These are phyloP conservation scores for Branchinecta lynchi DNA, from an alignment of 1,140 invertebrate genomes.

Conservation along the genomic window DNA sequence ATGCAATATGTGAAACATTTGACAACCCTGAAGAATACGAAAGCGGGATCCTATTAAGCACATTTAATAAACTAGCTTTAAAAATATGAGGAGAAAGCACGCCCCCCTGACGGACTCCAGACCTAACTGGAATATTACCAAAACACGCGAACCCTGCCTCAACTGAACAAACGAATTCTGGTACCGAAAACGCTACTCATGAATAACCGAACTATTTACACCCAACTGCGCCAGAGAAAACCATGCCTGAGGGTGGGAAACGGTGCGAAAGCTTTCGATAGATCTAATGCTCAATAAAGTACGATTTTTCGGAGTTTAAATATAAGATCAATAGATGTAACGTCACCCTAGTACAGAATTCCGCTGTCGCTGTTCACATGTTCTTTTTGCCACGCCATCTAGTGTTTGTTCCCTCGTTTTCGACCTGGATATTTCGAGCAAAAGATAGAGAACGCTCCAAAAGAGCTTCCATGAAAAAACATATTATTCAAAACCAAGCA, in stretches of 20 bases:
- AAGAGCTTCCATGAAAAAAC: no score
- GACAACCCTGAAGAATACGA: constrained; percentile 5
- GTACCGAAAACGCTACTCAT: background rate
- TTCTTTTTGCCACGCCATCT: no score
- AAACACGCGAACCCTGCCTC: background rate
- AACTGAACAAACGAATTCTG: constrained; percentile 6
- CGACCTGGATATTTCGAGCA: no score
- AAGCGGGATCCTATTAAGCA: constrained; percentile 1
- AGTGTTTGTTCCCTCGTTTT: no score
- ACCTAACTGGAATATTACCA: constrained; percentile 5
- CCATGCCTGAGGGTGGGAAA: constrained; percentile 1
- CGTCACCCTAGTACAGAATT: no score
- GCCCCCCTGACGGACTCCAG: constrained; percentile 2
- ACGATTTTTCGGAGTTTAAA: no score
- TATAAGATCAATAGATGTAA: no score
- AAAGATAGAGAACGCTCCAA: no score
- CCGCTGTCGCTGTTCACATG: no score
- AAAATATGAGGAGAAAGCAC: constrained; percentile 6
- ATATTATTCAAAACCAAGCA: no score
- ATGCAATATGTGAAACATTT: constrained; percentile 7
- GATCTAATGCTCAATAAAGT: no score
- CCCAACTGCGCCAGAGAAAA: constrained; percentile 4
- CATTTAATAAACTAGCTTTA: constrained; percentile 2
- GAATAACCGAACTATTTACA: constrained; percentile 10
- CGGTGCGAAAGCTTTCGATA: no score